Evolutionary conservation across 1,140 invertebrate species (phyloP).

Genomic region (Hyles euphorbiae): DNA sequence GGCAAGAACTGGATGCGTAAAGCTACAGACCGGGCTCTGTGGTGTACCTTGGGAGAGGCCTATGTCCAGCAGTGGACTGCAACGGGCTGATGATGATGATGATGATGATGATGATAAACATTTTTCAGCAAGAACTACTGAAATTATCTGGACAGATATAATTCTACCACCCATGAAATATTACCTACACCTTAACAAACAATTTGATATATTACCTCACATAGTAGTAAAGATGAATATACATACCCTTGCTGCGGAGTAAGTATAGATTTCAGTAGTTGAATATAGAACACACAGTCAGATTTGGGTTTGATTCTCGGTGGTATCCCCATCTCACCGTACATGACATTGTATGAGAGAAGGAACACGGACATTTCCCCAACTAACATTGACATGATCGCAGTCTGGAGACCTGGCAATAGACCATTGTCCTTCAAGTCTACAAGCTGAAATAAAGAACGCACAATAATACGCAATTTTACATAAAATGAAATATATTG

Average conservation of each 20-base stretch:
- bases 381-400: constrained; percentile 62
- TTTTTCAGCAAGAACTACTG: no score
- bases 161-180: no score
- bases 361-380: constrained; percentile 66
- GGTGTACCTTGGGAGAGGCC: no score
- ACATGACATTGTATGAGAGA: constrained; percentile 63
- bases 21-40: no score
- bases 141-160: no score
- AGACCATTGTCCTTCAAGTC: constrained; percentile 59
- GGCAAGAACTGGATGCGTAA: no score
- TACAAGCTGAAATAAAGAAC: constrained; percentile 41
- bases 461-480: not conserved
- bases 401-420: constrained; percentile 56
- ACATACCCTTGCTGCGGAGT: constrained; percentile 52
- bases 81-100: no score
- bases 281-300: constrained; percentile 61
- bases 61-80: no score
- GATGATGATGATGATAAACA: no score
- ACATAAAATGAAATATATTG: no score
- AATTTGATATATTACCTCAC: no score
- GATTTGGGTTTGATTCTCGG: constrained; percentile 63
- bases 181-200: no score
- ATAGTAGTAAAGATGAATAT: constrained; percentile 5
- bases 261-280: constrained; percentile 50
- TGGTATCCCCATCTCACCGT: constrained; percentile 64